Base-by-base conservation (phyloP, 1,140 invertebrate species). In the Propsilocerus akamusi region DNA sequence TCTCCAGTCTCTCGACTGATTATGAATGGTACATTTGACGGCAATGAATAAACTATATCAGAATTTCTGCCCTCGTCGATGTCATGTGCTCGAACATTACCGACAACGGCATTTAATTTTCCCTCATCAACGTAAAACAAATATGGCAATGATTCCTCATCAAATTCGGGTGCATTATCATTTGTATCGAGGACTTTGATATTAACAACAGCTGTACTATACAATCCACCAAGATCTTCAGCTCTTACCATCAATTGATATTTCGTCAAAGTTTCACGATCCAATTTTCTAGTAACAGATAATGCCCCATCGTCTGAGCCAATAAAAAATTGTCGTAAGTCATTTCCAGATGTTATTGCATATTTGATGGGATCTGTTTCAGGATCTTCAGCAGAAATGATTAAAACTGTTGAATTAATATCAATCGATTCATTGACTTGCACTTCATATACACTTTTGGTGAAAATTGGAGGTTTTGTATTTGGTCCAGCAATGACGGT, bases 181-280 rank as follows among this genome's bases (percentile, higher is more conserved):
- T 93, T 92, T 28, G 90, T 87, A 58, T 92, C 89, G 1, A 84
- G 86, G 0, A 94, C 83, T 59, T 81, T 83, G 17, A 94, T 86
- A 57, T 89, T 88, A 0, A 92, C 81, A 2, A 81, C 87, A 0
- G 85, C 81, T 1, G 81, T 87, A 53, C 78, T 85, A 1, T 78
- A 80, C 24, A 92, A 64, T 28, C 83, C 86, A 11, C 84, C 86
- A 14, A 79, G 77, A 63, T 94, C 88, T 63, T 88, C 85, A 0
- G 87, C 88, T 70, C 78, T 83, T 22, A 93, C 77, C 52, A 84
- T 83, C 67, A 91, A 61, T 61, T 85, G 81, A 67, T 90, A 91
- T 56, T 82, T 73, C 10, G 84, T 88, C 3, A 91, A 64, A 56
- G 87, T 83, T 70, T 93, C 89, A 53, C 89, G 71, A 62, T 93